Base-by-base conservation (phyloP, 2,888 invertebrate species). In the Cheilosia scutellata region DNA sequence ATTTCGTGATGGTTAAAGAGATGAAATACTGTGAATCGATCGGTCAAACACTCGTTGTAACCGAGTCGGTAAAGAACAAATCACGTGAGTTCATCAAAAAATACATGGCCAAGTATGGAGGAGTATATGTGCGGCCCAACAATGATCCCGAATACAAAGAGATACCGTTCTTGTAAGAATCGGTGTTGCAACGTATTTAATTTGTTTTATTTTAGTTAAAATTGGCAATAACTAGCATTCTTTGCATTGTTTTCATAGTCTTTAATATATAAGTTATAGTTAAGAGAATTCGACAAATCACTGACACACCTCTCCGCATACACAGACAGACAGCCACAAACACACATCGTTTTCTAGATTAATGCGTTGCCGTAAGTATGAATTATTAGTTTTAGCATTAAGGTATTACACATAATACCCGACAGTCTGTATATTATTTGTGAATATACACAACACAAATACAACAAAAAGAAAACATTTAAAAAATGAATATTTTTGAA, bases 71-170 rank as follows among this genome's bases (percentile, higher is more conserved):
- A 6, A 97, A 98, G 89, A 95, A 96, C 89, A 99, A 99, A 93
- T 98, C 98, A 25, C 96, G 96, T 91, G 98, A 98, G 92, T 99
- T 97, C 92, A 97, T 99, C 74, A 95, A 95, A 90, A 98, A 98
- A 91, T 99, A 99, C 93, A 99, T 99, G 99, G 95, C 95, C 29
- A 98, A 98, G 92, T 98, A 97, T 92, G 98, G 98, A 0, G 94
- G 96, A 2, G 94, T 95, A 6, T 90, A 90, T 82, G 82, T 89
- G 13, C 88, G 89, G 58, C 90, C 90, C 6, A 87, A 88, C 33
- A 90, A 90, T 82, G 90, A 90, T 88, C 90, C 90, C 2, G 90
- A 90, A 80, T 90, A 89, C 86, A 90, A 89, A 78, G 90, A 90
- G 76, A 89, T 90, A 88, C 89, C 89, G 40, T 89, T 89, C 51